Percentiles rank a stretch among this genome's conserved stretches.
phyloP scores from a whole-genome alignment of 2,888 invertebrate species.

The Sphecodes monilicornis region DNA sequence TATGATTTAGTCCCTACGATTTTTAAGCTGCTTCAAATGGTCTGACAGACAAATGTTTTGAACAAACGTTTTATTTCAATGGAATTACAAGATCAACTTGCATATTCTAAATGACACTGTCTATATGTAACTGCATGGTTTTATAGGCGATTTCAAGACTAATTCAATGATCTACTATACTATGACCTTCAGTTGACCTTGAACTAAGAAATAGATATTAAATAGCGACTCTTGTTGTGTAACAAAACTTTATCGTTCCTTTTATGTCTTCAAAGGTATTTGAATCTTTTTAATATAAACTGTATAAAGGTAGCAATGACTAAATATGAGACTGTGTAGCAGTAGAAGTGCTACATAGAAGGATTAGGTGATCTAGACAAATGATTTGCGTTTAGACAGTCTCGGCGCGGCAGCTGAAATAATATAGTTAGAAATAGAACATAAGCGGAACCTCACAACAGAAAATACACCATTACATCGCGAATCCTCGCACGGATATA shows the following conservation, averaged over 20 bases:
- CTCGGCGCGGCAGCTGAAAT: neutral
- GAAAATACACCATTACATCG: neutral
- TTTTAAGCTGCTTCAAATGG: neutral
- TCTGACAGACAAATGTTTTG: neutral
- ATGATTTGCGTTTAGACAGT: constrained; percentile 4
- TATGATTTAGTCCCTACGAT: neutral
- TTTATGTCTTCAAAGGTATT: neutral
- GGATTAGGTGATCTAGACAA: neutral
- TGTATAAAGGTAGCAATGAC: neutral
- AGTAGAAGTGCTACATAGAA: neutral
- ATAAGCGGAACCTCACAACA: neutral
- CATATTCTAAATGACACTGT: too few species aligned
- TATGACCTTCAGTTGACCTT: neutral
- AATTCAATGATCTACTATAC: neutral
- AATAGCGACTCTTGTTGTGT: too few species aligned
- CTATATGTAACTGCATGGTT: too few species aligned
- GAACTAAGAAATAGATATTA: neutral
- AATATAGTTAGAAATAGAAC: neutral
- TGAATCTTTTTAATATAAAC: neutral
- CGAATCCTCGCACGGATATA: neutral
- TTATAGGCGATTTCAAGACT: neutral
- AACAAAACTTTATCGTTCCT: too few species aligned
- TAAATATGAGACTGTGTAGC: neutral
- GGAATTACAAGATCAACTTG: too few species aligned
- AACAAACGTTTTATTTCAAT: neutral